Evolutionary conservation across 2,888 invertebrate genomes (phyloP).

Genomic region (Auanema sp.): DNA sequence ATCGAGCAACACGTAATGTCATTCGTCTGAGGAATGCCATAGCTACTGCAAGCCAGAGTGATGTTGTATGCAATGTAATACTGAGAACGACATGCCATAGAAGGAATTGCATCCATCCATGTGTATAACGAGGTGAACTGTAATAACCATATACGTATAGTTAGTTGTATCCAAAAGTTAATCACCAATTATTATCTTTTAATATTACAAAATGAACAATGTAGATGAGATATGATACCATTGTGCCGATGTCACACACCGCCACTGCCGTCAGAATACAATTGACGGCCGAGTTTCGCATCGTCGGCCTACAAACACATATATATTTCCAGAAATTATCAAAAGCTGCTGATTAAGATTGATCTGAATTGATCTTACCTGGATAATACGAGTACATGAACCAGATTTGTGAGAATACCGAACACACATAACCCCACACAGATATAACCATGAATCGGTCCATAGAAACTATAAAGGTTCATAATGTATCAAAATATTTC

Average conservation of each 20-base stretch:
- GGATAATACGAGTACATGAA: conserved; percentile 59
- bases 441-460: conserved; percentile 56
- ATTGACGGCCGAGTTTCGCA: conserved; percentile 53
- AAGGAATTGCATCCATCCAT: conserved; percentile 57
- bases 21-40: conserved; percentile 61
- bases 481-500: not conserved
- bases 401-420: conserved; percentile 57
- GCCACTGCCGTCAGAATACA: conserved; percentile 59
- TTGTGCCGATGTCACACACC: conserved; percentile 59
- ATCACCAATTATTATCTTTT: conserved; percentile 37
- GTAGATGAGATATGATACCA: conserved; percentile 58
- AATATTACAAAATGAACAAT: conserved; percentile 56
- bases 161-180: not conserved
- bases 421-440: conserved; percentile 60
- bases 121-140: conserved; percentile 52
- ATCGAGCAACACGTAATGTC: conserved; percentile 52
- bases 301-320: conserved; percentile 36
- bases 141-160: conserved; percentile 14
- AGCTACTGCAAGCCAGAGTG: conserved; percentile 60
- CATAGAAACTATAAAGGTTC: conserved; percentile 46
- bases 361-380: conserved; percentile 6
- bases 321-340: not conserved
- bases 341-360: not conserved
- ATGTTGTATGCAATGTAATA: conserved; percentile 60
- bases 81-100: conserved; percentile 55